Evolutionary conservation across 1,140 invertebrate species (phyloP), one percentile per base, ranked within the genome.

Genomic region (Drosophila albomicans): DNA sequence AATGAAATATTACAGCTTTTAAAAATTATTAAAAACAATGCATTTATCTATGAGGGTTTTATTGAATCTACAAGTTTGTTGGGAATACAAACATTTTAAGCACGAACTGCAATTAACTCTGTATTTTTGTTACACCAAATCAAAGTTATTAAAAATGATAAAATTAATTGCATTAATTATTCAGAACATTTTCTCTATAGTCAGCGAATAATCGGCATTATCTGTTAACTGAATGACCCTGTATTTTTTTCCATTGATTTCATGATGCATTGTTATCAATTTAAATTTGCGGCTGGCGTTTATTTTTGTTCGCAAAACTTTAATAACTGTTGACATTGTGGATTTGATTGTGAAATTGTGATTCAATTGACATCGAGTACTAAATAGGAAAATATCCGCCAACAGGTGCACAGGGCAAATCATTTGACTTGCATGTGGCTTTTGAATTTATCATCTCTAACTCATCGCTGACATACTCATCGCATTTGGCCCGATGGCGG

Each of bases 361-460:
- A 10, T 57, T 43, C 43, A 76, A 70, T 68, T 56, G 72, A 66
- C 65, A 58, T 35, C 20, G 62, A 41, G 58, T 72, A 57, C 43
- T 57, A 25, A 25, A 32, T 8, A 32, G 66, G 16, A 20, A 68
- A 58, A 56, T 43, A 65, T 16, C 32, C 10, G 20, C 10, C 13
- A 52, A 45, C 63, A 72, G 64, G 15, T 74, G 62, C 52, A 51
- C 15, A 58, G 75, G 67, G 76, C 77, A 77, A 75, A 71, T 67
- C 49, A 63, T 54, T 82, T 82, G 72, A 82, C 48, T 67, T 30
- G 56, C 28, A 54, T 32, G 28, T 5, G 41, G 35, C 11, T 41
- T 41, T 32, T 10, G 41, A 38, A 13, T 38, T 41, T 35, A 46
- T n/a, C 49, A 58, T 35, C 10, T 65, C 30, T 25, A 30, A 54